phyloP scores from a whole-genome alignment of 2,888 invertebrate genomes.

The Cataglyphis cursor region DNA sequence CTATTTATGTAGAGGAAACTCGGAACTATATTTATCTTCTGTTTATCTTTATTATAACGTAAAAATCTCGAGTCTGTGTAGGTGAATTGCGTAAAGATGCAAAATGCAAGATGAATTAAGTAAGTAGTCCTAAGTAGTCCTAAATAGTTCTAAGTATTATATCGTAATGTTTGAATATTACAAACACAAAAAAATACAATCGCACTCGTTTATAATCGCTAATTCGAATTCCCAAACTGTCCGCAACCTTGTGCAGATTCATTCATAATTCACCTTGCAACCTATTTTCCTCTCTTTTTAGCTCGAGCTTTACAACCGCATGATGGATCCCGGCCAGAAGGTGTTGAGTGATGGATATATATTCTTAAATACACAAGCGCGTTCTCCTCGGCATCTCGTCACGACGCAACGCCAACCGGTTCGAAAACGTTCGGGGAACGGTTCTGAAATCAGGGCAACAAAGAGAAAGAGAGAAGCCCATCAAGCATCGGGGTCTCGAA shows the following conservation, averaged over 20 bases:
- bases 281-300: neutral
- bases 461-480: slow-evolving; percentile 63
- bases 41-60: no score
- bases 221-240: slow-evolving; percentile 10
- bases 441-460: slow-evolving; percentile 63
- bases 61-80: neutral
- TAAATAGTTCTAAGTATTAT: neutral
- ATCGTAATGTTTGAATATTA: neutral
- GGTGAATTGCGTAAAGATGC: neutral
- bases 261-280: slow-evolving; percentile 21
- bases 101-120: neutral
- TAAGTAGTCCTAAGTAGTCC: no score
- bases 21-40: neutral
- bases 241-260: neutral
- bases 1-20: slow-evolving; percentile 1
- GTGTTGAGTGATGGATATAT: slow-evolving; percentile 40
- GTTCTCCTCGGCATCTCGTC: slow-evolving; percentile 8
- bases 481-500: slow-evolving; percentile 54
- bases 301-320: slow-evolving; percentile 1
- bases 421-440: slow-evolving; percentile 57
- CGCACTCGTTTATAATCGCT: neutral
- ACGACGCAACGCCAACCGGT: slow-evolving; percentile 56
- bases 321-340: neutral
- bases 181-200: no score
- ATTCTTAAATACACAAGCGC: slow-evolving; percentile 36